Base-by-base conservation (phyloP, 1,140 invertebrate genomes). In the Trichonephila clavipes region DNA sequence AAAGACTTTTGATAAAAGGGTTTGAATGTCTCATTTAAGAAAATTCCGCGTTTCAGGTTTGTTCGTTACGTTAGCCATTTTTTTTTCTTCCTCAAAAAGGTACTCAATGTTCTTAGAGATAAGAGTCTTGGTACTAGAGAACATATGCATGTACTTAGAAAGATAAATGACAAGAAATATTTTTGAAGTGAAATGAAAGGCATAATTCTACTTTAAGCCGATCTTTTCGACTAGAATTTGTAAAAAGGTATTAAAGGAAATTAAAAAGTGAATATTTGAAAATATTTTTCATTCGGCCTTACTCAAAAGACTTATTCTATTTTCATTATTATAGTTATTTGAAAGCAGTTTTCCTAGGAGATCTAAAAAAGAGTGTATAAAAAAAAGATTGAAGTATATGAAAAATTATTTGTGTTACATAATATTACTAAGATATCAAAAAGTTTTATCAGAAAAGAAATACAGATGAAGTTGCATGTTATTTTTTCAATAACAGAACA, bases 1-100 rank as follows among this genome's bases (percentile, higher is more conserved):
- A 81, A 81, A 81, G 88, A 81, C 51, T 90, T 77, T 90, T 90
- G 72, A 90, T 81, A 90, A 90, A 77, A 81, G 28, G 44, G 58
- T 77, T 61, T 90, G 88, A 90, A 58, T 90, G 69, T 90, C 69
- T 90, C 69, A 81, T 61, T 77, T 81, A 21, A 40, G 28, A 77
- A 90, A 90, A 61, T 59, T 81, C 69, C 81, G 44, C 40, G 19
- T 81, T 90, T 90, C 24, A 10, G 10, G 18, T 90, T 81, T 81
- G 51, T 90, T 62, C 24, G 61, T 62, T 61, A 34, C 69, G 69
- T 10, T n/a, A 51, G 10, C 44, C 58, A 21, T n/a, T 83, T 59
- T 85, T 44, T 44, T 58, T 77, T 16, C 69, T 34, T 77, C 6
- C 40, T 6, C 8, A 85, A 85, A 21, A 85, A 58, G 58, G 44